Evolutionary conservation across 2,797 vertebrate species (phyloP), one percentile per base, ranked within the genome.

Genomic region (Sebastes melanostomus): DNA sequence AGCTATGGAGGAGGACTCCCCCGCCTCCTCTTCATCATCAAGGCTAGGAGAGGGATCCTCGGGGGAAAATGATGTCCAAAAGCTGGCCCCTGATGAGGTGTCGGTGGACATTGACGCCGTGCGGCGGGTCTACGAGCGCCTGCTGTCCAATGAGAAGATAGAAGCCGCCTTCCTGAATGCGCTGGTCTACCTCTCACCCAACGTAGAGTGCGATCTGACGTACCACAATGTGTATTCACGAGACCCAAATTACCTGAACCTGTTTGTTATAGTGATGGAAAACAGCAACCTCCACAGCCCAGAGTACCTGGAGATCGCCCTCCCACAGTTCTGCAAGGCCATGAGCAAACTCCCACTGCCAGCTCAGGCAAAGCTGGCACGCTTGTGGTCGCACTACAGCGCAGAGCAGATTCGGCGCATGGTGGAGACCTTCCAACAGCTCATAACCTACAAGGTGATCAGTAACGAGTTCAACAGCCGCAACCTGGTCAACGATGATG

Each of bases 401-500:
- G 95, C 96, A 0, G 97, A 97, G 77, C 97, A 99, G 93, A 97
- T 99, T 85, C 95, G 97, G 27, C 96, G 98, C 84, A 98, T 99
- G 97, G 96, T 99, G 93, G 98, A 99, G 94, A 99, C 98, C 18
- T 99, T 99, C 93, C 98, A 99, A 92, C 98, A 99, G 89, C 98
- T 99, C 84, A 99, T 99, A 72, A 99, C 98, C 20, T 99, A 98
- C 95, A 99, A 98, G 90, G 98, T 99, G 77, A 99, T 99, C 94
- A 99, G 98, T 86, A 99, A 98, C 6, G 98, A 99, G 94, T 99
- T 99, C 93, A 98, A 96, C 93, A 97, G 96, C 83, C 97, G 98
- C 42, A 98, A 98, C 93, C 95, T 99, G 73, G 98, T 99, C 61
- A 99, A 98, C 9, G 98, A 99, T 3, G 98, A 99, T 5, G 98